Evolutionary conservation across 2,888 invertebrate genomes (phyloP).

Genomic region (Agelastica alni): DNA sequence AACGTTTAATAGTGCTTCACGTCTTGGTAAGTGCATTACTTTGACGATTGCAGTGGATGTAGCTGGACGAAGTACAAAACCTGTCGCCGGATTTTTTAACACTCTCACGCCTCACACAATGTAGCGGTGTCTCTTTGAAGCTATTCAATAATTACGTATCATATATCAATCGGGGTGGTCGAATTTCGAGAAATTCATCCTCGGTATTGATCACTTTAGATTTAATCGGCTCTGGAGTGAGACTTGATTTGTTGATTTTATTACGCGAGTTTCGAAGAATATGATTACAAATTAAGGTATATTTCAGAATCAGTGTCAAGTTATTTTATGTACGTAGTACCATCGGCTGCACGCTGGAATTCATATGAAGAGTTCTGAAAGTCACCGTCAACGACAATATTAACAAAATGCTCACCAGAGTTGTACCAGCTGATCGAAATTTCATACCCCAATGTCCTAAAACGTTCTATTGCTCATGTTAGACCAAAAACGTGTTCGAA

Average conservation of each 20-base stretch:
- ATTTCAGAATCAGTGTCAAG: conserved; percentile 6
- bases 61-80: neutral
- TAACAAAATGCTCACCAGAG: too few species aligned
- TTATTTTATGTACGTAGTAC: conserved; percentile 1
- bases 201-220: conserved; percentile 9
- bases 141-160: neutral
- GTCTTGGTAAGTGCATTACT: too few species aligned
- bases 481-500: too few species aligned
- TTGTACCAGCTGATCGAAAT: too few species aligned
- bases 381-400: neutral
- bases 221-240: conserved; percentile 7
- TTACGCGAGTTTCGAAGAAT: conserved; percentile 2
- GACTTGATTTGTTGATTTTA: conserved; percentile 3
- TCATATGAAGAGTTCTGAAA: too few species aligned
- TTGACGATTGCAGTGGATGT: neutral
- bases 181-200: conserved; percentile 18
- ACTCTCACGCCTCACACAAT: neutral
- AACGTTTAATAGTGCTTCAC: too few species aligned
- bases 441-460: too few species aligned
- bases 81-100: conserved; percentile 1
- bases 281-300: neutral
- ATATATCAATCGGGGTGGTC: conserved; percentile 17
- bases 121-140: neutral
- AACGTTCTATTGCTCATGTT: too few species aligned
- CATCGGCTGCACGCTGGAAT: neutral